These are phyloP conservation scores for Phyto melanocephala DNA, from an alignment of 2,888 invertebrate species.

Conservation along the genomic window DNA sequence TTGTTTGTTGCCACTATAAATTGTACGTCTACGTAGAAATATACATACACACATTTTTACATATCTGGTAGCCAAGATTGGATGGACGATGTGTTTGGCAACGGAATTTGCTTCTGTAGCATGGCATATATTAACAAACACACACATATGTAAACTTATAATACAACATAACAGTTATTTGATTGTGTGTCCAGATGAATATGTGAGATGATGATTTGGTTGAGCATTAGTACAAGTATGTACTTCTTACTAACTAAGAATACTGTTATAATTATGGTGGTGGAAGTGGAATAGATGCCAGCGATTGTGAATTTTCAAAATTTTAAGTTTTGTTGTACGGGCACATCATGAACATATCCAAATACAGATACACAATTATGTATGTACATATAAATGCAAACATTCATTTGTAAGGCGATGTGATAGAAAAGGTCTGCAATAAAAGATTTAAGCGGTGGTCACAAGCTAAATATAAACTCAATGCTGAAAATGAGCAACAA, in stretches of 20 bases:
- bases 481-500: background rate
- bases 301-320: constrained; percentile 76
- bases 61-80: constrained; percentile 47
- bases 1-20: constrained; percentile 41
- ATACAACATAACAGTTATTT: constrained; percentile 17
- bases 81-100: constrained; percentile 60
- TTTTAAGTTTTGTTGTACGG: constrained; percentile 69
- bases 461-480: constrained; percentile 4
- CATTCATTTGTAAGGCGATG: no score
- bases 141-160: background rate
- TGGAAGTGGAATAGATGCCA: constrained; percentile 48
- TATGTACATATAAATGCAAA: background rate
- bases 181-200: constrained; percentile 62
- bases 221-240: constrained; percentile 66
- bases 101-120: constrained; percentile 63
- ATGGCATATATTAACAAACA: background rate
- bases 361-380: constrained; percentile 11
- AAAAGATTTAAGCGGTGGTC: background rate
- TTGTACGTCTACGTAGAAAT: constrained; percentile 47
- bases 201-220: constrained; percentile 57
- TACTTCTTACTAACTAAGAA: constrained; percentile 34
- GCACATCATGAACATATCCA: no score
- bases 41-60: constrained; percentile 53
- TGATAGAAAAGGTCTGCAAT: constrained; percentile 10
- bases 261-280: constrained; percentile 29